These are phyloP conservation scores for Egretta garzetta DNA, from an alignment of 2,113 vertebrate species.

Conservation along the genomic window DNA sequence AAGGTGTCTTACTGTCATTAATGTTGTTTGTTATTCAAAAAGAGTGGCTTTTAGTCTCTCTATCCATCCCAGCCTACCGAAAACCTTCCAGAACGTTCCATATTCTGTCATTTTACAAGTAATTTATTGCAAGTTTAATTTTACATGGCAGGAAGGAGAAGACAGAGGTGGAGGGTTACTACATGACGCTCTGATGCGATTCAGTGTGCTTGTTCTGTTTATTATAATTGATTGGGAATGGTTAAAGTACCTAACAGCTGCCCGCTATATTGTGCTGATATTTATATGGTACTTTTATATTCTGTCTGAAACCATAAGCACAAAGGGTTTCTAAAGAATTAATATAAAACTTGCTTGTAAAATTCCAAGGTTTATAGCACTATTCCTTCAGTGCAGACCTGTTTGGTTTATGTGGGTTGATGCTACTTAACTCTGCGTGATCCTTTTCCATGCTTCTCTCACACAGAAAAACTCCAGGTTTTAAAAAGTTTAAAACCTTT, in stretches of 20 bases:
- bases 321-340: conserved; percentile 70
- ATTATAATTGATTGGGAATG: conserved; percentile 56
- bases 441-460: conserved; percentile 54
- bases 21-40: background rate
- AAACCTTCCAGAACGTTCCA: background rate
- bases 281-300: conserved; percentile 67
- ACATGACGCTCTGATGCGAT: background rate
- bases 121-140: conserved; percentile 48
- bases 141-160: conserved; percentile 27
- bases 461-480: background rate
- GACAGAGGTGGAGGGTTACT: conserved; percentile 22
- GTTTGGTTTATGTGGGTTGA: conserved; percentile 53
- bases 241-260: conserved; percentile 65
- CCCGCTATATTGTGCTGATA: conserved; percentile 51
- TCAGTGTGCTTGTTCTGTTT: conserved; percentile 45
- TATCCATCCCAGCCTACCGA: background rate
- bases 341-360: conserved; percentile 70
- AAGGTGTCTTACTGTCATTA: background rate
- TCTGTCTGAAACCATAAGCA: conserved; percentile 69
- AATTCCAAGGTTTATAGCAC: conserved; percentile 63
- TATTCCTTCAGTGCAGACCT: conserved; percentile 55
- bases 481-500: conserved; percentile 48
- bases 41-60: background rate
- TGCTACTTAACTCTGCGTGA: conserved; percentile 61
- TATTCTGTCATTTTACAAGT: conserved; percentile 25